Base-by-base conservation (phyloP, 2,113 vertebrate species). In the Malurus melanocephalus region DNA sequence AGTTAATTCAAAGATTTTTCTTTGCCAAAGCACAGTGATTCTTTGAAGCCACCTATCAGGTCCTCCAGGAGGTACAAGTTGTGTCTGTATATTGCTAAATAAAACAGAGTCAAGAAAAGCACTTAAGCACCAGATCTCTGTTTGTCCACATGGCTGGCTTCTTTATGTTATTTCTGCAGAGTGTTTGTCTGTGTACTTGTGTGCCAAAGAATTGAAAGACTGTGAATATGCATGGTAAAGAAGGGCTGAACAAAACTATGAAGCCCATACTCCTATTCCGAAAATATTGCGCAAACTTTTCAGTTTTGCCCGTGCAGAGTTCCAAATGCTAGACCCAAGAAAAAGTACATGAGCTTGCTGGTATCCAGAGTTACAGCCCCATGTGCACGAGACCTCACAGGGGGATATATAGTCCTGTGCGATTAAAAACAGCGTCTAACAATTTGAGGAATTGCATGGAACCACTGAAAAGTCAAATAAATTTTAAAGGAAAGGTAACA, bases 361-460 rank as follows among this genome's bases (percentile, higher is more conserved):
- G 19, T 69, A 6, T 45, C 32, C 49, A 43, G 17, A 13, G 17
- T 60, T 67, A 32, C 22, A n/a, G 33, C 11, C 8, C 64, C 20
- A 0, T 33, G 23, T 1, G 2, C 20, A 4, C 4, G 5, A 2
- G 1, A 13, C 4, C 13, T 49, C 45, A 26, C 6, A 20, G 26
- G 5, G 2, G 2, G n/a, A 21, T 4, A 21, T 4, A 8, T 6
- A 35, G 4, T 43, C 43, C 8, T 13, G 12, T 52, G 23, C 33
- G 5, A 40, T 66, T 22, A 53, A 80, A 85, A 74, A 22, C 16
- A 30, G 6, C 11, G 10, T 7, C 49, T 49, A 45, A 38, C 9
- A 40, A 26, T 45, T 59, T 42, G 9, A 32, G 13, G 9, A 7
- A 53, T 56, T 71, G 20, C 20, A 56, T 75, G 43, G 38, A 75